Conservation (phyloP, 2,113 vertebrate species). For the Sapayoa aenigma region DNA sequence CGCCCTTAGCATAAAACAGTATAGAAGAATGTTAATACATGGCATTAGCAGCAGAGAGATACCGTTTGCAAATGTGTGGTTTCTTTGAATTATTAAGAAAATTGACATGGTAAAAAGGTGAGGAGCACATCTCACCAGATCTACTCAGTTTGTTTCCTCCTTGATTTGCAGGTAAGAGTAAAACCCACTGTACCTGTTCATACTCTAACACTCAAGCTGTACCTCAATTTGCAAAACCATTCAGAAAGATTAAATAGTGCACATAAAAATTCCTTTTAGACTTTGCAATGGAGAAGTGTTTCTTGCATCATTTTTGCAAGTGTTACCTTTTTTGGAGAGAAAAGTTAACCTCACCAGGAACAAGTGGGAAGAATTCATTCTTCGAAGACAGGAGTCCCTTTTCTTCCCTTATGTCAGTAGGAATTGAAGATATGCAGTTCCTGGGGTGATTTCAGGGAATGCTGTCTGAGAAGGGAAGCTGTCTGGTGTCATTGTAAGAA, state of each 20-base stretch:
- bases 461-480: background rate
- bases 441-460: background rate
- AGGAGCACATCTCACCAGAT: background rate
- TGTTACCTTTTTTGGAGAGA: background rate
- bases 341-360: background rate
- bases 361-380: background rate
- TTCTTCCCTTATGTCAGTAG: background rate
- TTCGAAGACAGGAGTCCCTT: background rate
- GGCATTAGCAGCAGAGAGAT: background rate
- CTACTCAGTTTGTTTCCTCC: background rate
- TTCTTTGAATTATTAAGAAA: slow-evolving; percentile 36
- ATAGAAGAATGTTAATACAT: background rate
- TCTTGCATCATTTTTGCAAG: background rate
- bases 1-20: background rate
- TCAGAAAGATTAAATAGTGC: background rate
- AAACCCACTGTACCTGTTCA: background rate
- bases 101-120: background rate
- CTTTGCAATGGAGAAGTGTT: background rate
- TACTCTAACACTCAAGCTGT: background rate
- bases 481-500: background rate
- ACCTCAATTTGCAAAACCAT: background rate
- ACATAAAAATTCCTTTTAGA: background rate
- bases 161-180: background rate
- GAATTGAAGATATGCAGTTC: background rate
- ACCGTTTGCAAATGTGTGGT: background rate